phyloP scores from a whole-genome alignment of 2,888 invertebrate species.

The Argyresthia albistria region DNA sequence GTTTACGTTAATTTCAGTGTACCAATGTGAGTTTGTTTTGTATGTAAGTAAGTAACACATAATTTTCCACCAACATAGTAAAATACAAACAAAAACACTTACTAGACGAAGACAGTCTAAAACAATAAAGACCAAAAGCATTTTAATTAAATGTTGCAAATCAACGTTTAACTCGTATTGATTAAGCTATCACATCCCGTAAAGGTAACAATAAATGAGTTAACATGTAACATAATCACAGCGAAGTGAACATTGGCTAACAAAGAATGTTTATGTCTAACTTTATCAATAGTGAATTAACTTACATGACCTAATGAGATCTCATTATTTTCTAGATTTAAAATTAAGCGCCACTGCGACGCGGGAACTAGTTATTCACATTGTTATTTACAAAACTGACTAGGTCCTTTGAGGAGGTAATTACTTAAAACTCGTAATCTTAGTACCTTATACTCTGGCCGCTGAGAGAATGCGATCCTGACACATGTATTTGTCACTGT shows the following conservation, averaged over 20 bases:
- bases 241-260: conserved; percentile 69
- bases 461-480: not conserved
- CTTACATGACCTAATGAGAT: conserved; percentile 70
- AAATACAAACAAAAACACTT: conserved; percentile 19
- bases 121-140: conserved; percentile 45
- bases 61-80: conserved; percentile 21
- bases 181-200: conserved; percentile 63
- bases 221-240: conserved; percentile 71
- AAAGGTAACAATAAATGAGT: conserved; percentile 62
- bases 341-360: conserved; percentile 57
- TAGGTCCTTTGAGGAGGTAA: conserved; percentile 55
- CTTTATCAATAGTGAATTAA: conserved; percentile 67
- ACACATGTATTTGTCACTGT: conserved; percentile 64
- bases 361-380: conserved; percentile 67
- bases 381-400: conserved; percentile 68
- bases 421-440: conserved; percentile 1
- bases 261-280: conserved; percentile 65
- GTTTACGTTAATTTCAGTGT: conserved; percentile 32
- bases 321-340: conserved; percentile 59
- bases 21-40: conserved; percentile 23
- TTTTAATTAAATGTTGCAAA: conserved; percentile 49
- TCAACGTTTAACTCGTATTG: conserved; percentile 48
- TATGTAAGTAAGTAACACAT: not conserved
- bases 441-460: no score
- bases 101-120: conserved; percentile 14